Percentiles rank a stretch among this genome's conserved stretches.
These are phyloP conservation scores for Torymus auratus DNA, from an alignment of 2,888 invertebrate species.

Conservation along the genomic window DNA sequence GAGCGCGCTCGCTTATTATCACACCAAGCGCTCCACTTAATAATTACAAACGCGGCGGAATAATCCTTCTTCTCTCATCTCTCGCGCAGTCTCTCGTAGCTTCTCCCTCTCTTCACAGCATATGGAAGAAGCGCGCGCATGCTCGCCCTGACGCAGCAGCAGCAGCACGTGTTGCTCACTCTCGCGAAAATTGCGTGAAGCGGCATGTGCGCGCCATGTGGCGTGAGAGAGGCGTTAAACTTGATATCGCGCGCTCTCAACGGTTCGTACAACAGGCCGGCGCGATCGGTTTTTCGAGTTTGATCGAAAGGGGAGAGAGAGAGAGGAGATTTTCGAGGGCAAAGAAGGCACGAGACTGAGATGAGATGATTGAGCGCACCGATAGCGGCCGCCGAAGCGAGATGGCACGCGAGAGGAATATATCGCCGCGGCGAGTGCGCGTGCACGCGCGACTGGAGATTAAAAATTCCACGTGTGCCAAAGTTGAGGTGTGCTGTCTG, in stretches of 20 bases:
- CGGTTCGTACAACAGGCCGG: background rate
- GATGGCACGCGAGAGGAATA: no score
- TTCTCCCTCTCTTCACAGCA: background rate
- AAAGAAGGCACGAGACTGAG: no score
- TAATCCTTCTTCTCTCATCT: constrained; percentile 5
- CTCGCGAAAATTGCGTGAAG: constrained; percentile 22
- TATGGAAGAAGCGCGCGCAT: constrained; percentile 34
- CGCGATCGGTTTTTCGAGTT: no score
- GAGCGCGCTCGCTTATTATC: constrained; percentile 50
- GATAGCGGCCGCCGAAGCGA: no score
- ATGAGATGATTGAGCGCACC: no score
- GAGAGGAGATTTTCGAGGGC: no score
- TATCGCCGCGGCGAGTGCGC: no score
- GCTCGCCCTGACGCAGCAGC: constrained; percentile 22
- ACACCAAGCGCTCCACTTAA: constrained; percentile 48
- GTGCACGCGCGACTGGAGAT: no score
- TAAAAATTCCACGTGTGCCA: no score
- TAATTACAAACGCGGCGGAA: constrained; percentile 50
- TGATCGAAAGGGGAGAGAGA: no score
- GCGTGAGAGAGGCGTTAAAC: background rate
- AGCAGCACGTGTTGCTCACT: constrained; percentile 30
- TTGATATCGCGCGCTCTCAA: background rate
- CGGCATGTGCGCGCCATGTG: background rate
- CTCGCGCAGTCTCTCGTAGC: no score
- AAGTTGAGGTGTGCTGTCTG: no score